These are phyloP conservation scores for Thecophora atra DNA, from an alignment of 2,888 invertebrate species.

Conservation along the genomic window DNA sequence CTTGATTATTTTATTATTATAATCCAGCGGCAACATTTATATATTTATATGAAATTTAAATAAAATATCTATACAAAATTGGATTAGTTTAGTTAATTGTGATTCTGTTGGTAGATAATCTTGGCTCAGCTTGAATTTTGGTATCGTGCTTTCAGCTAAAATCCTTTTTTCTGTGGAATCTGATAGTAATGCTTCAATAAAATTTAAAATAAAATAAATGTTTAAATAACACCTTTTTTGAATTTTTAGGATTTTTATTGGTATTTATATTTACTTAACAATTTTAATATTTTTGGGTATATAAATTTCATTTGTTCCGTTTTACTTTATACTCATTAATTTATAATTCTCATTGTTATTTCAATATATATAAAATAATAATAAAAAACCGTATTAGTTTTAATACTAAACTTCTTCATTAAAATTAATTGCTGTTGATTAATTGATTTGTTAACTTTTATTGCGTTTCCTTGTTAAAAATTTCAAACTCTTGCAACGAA, in stretches of 20 bases:
- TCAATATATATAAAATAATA: conserved; percentile 35
- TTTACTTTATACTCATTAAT: conserved; percentile 26
- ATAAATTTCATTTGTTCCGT: not conserved
- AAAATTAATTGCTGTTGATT: conserved; percentile 34
- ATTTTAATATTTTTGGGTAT: conserved; percentile 29
- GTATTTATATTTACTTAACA: conserved; percentile 35
- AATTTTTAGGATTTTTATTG: conserved; percentile 34
- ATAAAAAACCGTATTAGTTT: conserved; percentile 26
- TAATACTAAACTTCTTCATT: conserved; percentile 29
- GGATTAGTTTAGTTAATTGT: not conserved
- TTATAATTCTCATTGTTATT: conserved; percentile 30
- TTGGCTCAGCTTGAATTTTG: no score
- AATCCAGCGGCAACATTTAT: not conserved
- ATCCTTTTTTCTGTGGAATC: no score
- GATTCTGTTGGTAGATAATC: not conserved
- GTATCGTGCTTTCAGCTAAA: no score
- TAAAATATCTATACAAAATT: not conserved
- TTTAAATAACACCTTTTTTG: not conserved
- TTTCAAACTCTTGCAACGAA: conserved; percentile 17
- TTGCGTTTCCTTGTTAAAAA: conserved; percentile 5
- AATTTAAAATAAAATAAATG: not conserved
- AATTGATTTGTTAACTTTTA: not conserved
- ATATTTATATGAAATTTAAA: no score
- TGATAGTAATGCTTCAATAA: no score
- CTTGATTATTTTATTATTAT: no score